A percentile compares a stretch with the other conserved stretches of the same genome.
Conservation (phyloP, 2,888 invertebrate genomes). For the Noctua comes region DNA sequence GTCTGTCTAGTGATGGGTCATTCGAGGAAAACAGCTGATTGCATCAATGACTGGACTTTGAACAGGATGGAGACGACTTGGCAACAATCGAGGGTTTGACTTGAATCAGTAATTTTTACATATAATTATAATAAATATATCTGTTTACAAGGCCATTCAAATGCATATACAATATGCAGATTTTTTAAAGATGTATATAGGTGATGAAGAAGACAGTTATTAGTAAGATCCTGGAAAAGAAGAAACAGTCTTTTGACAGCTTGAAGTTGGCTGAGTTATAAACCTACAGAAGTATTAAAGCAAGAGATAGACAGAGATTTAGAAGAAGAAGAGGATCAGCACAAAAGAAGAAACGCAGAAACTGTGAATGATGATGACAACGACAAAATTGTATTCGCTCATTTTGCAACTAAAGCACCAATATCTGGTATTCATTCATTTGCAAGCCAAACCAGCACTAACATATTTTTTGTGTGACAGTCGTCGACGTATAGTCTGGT, state of each 20-base stretch:
- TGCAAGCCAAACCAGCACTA: background rate
- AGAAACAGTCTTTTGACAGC: background rate
- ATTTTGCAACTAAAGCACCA: background rate
- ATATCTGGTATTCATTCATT: slow-evolving; percentile 16
- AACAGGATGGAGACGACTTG: slow-evolving; percentile 50
- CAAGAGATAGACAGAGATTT: background rate
- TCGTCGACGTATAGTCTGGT: slow-evolving; percentile 47
- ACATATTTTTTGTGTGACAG: slow-evolving; percentile 6
- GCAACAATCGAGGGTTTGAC: slow-evolving; percentile 35
- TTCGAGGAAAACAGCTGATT: slow-evolving; percentile 16
- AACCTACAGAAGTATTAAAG: background rate
- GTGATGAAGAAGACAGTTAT: background rate
- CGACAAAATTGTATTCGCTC: background rate
- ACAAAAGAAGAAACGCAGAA: background rate
- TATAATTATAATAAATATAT: slow-evolving; percentile 36
- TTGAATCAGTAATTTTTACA: slow-evolving; percentile 37
- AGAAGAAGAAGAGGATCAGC: background rate
- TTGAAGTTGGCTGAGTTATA: background rate
- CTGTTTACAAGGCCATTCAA: slow-evolving; percentile 12
- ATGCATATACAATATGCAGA: background rate
- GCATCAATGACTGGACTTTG: slow-evolving; percentile 21
- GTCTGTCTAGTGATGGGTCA: background rate
- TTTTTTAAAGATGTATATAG: background rate
- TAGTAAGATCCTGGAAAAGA: background rate
- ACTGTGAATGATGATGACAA: background rate